Evolutionary conservation across 2,113 vertebrate genomes (phyloP).

Genomic region (Tricholaema leucomelas): DNA sequence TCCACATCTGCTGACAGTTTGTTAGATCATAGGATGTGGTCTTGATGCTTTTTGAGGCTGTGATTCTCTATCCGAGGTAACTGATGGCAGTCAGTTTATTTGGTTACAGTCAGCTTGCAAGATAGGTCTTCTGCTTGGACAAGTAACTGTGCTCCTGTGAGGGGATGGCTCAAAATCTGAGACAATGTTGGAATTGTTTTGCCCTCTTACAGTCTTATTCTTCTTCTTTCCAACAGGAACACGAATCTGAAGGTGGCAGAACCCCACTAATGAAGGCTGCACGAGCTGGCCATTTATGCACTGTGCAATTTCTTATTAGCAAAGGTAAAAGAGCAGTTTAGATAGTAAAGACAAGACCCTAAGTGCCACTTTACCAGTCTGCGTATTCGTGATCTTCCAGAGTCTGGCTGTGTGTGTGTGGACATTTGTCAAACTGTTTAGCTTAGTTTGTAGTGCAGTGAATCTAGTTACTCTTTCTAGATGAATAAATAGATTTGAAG

Average conservation of each 20-base stretch:
- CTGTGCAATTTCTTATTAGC: slow-evolving; percentile 98
- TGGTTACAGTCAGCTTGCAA: neutral
- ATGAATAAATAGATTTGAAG: neutral
- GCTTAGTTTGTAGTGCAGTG: neutral
- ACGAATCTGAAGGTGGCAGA: slow-evolving; percentile 97
- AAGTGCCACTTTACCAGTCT: neutral
- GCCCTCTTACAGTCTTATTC: neutral
- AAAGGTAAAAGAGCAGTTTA: slow-evolving; percentile 82
- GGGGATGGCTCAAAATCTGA: neutral
- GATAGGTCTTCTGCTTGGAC: neutral
- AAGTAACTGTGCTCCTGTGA: neutral
- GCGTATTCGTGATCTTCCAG: neutral
- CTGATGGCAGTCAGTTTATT: neutral
- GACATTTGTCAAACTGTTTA: neutral
- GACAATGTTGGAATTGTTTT: neutral
- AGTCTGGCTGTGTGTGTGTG: neutral
- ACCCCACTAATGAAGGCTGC: slow-evolving; percentile 99
- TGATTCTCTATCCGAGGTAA: neutral
- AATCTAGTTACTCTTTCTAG: neutral
- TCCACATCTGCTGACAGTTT: neutral
- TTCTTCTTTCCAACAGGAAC: slow-evolving; percentile 81
- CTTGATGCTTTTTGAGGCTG: neutral
- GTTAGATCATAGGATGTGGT: neutral
- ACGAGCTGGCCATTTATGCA: slow-evolving; percentile 96
- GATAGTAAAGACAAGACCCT: neutral